Conservation (phyloP, 2,113 vertebrate species). For the Ahaetulla prasina region DNA sequence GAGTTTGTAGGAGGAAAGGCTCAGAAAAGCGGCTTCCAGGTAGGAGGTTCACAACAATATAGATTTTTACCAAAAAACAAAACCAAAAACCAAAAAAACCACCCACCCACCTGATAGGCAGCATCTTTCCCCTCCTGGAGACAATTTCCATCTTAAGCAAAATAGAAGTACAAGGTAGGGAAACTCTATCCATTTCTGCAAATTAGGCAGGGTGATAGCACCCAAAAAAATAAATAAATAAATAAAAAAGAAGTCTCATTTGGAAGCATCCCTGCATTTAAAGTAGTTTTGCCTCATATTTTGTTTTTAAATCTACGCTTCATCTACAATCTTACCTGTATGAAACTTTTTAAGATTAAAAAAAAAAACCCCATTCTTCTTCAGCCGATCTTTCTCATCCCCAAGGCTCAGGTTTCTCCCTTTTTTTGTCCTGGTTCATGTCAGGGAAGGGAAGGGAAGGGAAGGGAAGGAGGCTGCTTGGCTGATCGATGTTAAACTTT, state of each 20-base stretch:
- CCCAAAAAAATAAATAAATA: no score
- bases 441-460: conserved; percentile 15
- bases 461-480: neutral
- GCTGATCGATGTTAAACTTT: neutral
- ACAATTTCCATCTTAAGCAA: neutral
- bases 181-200: neutral
- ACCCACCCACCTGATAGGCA: neutral
- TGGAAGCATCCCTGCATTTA: neutral
- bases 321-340: neutral
- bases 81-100: no score
- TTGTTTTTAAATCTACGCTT: neutral
- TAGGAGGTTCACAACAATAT: neutral
- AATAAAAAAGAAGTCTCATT: neutral
- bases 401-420: neutral
- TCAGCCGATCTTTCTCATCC: neutral
- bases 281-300: neutral
- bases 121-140: neutral
- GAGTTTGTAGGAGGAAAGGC: neutral
- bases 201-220: neutral
- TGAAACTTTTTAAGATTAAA: neutral
- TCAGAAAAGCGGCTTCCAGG: neutral
- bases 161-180: neutral
- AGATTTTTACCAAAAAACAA: neutral
- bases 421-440: conserved; percentile 28
- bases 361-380: neutral